phyloP scores from a whole-genome alignment of 2,888 invertebrate species.

The Drosophila affinis region DNA sequence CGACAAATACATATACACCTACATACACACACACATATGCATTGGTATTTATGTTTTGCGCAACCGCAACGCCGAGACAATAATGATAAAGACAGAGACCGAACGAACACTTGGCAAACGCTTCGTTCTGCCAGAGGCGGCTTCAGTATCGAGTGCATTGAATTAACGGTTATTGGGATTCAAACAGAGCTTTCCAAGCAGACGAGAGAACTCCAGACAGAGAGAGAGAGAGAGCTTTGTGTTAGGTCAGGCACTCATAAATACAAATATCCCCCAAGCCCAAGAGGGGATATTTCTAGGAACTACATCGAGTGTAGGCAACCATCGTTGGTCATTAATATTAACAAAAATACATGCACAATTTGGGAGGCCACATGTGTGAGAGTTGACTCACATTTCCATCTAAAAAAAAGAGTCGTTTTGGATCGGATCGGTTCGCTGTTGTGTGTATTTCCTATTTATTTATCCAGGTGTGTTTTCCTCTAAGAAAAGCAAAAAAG shows the following conservation, averaged over 20 bases:
- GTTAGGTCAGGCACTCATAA: background rate
- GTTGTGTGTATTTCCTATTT: conserved; percentile 32
- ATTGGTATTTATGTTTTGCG: no score
- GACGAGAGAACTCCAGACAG: background rate
- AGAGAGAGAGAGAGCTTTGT: background rate
- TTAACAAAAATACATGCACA: background rate
- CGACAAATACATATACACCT: background rate
- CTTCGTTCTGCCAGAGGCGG: background rate
- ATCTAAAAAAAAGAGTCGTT: conserved; percentile 12
- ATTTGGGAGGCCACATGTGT: background rate
- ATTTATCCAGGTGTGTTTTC: conserved; percentile 75
- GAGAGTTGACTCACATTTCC: conserved; percentile 26
- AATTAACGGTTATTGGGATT: background rate
- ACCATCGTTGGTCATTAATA: background rate
- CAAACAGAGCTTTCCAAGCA: background rate
- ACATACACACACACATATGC: background rate
- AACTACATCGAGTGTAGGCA: background rate
- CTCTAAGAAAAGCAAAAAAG: conserved; percentile 15
- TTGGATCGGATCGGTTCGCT: background rate
- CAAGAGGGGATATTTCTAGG: background rate
- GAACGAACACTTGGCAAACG: no score
- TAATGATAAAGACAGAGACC: no score
- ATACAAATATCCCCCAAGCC: background rate
- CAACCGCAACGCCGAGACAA: no score
- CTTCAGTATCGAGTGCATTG: background rate